Conservation (phyloP, 2,888 invertebrate genomes). For the Exephanes ischioxanthus region DNA sequence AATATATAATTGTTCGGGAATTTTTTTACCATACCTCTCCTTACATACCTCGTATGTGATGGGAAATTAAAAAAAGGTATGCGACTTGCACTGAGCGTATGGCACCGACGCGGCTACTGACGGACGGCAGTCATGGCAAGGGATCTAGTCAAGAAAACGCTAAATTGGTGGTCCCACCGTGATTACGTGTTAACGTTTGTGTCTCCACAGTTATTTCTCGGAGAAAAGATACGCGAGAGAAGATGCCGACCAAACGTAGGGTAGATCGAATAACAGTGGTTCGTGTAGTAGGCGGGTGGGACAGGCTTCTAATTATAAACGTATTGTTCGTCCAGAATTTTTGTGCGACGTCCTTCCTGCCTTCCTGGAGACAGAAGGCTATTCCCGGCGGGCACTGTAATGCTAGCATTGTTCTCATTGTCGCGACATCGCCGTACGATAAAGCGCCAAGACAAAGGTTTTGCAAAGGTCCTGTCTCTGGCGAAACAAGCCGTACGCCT, state of each 20-base stretch:
- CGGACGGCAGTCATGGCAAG: not conserved
- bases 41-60: too few species aligned
- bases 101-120: not conserved
- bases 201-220: constrained; percentile 20
- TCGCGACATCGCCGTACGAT: constrained; percentile 82
- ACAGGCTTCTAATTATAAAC: constrained; percentile 76
- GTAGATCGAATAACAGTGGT: constrained; percentile 28
- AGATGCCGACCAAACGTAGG: constrained; percentile 5
- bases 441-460: constrained; percentile 80
- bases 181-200: constrained; percentile 41
- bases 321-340: constrained; percentile 79
- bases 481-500: constrained; percentile 73
- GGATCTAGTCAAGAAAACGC: not conserved
- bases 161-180: constrained; percentile 33
- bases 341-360: constrained; percentile 77
- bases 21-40: too few species aligned
- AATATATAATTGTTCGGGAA: too few species aligned
- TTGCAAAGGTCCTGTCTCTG: constrained; percentile 75
- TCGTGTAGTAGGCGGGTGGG: constrained; percentile 54
- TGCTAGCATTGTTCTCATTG: constrained; percentile 80
- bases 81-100: too few species aligned
- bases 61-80: too few species aligned
- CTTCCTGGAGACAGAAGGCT: constrained; percentile 71
- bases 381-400: constrained; percentile 78
- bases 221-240: constrained; percentile 17